Evolutionary conservation across 2,113 vertebrate species (phyloP), one percentile per base, ranked within the genome.

Genomic region (Podarcis cretensis): DNA sequence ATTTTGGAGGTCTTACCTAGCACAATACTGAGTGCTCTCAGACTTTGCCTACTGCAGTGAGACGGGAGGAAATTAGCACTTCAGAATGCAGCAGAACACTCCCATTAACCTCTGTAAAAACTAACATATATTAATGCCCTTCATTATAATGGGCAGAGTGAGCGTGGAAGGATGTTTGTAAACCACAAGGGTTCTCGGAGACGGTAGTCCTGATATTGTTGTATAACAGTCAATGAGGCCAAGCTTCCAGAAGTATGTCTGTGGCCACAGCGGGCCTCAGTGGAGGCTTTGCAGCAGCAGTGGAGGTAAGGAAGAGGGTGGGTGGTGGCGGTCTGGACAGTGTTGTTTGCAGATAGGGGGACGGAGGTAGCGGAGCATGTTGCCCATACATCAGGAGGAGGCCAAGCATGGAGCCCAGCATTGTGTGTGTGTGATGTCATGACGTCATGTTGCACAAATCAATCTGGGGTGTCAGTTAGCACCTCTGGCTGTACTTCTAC

Each of bases 1-100:
- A 91, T 85, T 87, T n/a, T 63, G 27, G 91, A 73, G 16, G 43
- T 89, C 35, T 74, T 71, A 71, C 8, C n/a, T 81, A 40, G 25
- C 25, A 65, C 75, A 90, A 30, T 79, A 4, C 9, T 79, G 9
- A 32, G 48, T 81, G 83, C 91, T 93, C 83, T 90, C 77, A 59
- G 10, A 35, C 86, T 86, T 90, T 90, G 1, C 74, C 91, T 68
- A 4, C 82, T 5, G 78, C 30, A 85, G 69, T 89, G 76, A 5
- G 7, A 88, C 1, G 86, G 43, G 32, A 20, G 6, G 57, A 43
- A 71, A 30, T 43, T 75, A 81, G 8, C 27, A 40, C 48, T 30
- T 82, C 37, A 74, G 57, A 81, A 74, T 71, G n/a, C 1, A 63
- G 9, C 18, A 63, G 69, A 88, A 10, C 14, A n/a, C 37, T 75